These are phyloP conservation scores for Hyla sarda DNA, from an alignment of 2,113 vertebrate genomes.

Conservation along the genomic window DNA sequence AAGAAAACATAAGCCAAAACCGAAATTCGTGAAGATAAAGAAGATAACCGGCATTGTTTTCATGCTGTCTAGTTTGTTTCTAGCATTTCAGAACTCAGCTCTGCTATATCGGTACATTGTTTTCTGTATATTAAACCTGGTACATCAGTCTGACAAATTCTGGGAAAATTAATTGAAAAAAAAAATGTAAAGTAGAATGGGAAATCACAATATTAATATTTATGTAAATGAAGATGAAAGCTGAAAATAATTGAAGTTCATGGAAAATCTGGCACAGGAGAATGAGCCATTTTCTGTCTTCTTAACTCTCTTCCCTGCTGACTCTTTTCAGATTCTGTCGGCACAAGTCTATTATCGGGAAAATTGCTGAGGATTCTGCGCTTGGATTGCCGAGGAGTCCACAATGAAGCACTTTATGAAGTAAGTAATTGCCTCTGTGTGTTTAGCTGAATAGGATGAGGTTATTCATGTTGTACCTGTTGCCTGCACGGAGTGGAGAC, in stretches of 20 bases:
- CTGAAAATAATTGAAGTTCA: background rate
- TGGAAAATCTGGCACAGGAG: background rate
- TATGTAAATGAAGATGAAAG: slow-evolving; percentile 17
- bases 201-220: background rate
- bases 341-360: slow-evolving; percentile 25
- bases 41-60: background rate
- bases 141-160: background rate
- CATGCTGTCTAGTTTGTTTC: background rate
- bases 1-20: too few species aligned
- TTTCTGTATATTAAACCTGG: background rate
- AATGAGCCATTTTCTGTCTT: slow-evolving; percentile 16
- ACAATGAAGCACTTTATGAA: slow-evolving; percentile 59
- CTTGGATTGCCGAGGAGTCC: slow-evolving; percentile 22
- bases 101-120: background rate
- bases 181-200: background rate
- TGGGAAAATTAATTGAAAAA: background rate
- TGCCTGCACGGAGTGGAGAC: background rate
- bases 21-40: too few species aligned
- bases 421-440: slow-evolving; percentile 29
- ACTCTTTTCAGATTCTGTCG: slow-evolving; percentile 49
- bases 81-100: background rate
- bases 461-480: background rate
- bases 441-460: background rate
- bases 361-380: slow-evolving; percentile 33
- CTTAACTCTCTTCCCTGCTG: slow-evolving; percentile 35